These are phyloP conservation scores for Montipora capricornis DNA, from an alignment of 64 coral and sea anemone species.

Conservation along the genomic window DNA sequence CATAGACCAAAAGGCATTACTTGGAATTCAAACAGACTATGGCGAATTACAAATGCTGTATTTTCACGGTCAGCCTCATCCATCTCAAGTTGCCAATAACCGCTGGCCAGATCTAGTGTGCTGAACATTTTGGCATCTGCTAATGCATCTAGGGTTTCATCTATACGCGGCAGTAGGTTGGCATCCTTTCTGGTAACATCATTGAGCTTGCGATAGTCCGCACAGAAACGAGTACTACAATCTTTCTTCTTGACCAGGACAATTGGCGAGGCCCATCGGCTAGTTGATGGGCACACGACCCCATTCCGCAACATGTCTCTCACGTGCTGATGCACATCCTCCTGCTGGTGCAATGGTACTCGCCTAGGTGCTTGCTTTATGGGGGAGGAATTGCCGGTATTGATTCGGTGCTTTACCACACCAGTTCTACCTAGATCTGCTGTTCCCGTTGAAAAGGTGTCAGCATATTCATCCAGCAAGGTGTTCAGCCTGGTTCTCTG, in stretches of 20 bases:
- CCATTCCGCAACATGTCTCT: conserved; percentile 18
- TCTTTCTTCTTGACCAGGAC: conserved; percentile 38
- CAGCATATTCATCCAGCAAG: neutral
- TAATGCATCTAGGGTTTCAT: neutral
- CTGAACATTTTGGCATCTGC: neutral
- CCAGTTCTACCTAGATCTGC: conserved; percentile 33
- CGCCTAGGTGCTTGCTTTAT: conserved; percentile 43
- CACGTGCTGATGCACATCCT: neutral
- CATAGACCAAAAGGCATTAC: conserved; percentile 12
- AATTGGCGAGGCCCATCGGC: conserved; percentile 9
- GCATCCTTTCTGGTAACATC: neutral
- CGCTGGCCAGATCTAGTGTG: conserved; percentile 19
- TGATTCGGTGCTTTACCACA: conserved; percentile 36
- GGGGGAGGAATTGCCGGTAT: conserved; percentile 17
- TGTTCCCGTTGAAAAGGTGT: neutral
- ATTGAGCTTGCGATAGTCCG: conserved; percentile 5
- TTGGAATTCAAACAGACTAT: conserved; percentile 35
- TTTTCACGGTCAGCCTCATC: neutral
- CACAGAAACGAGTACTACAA: neutral
- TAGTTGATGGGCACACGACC: neutral
- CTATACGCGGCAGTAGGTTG: neutral
- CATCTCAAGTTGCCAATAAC: conserved; percentile 42
- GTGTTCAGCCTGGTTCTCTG: neutral
- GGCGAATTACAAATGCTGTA: neutral
- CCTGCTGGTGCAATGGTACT: conserved; percentile 19